These are phyloP conservation scores for Tapirus terrestris DNA, from an alignment of 2,113 vertebrate genomes.

Conservation along the genomic window DNA sequence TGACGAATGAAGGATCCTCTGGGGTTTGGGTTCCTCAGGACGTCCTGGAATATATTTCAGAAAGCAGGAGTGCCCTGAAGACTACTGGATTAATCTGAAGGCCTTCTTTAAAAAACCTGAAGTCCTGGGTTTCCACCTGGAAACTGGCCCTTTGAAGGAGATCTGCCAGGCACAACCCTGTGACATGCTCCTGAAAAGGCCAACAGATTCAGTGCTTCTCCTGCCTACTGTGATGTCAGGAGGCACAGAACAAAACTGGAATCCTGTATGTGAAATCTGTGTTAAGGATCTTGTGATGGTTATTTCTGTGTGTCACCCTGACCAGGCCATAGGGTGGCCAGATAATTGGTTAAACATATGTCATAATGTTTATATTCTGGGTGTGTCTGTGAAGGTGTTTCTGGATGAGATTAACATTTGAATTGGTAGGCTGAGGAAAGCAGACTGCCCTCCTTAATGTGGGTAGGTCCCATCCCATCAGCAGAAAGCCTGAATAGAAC, in stretches of 20 bases:
- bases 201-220: neutral
- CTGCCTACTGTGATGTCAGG: neutral
- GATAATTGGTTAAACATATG: neutral
- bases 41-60: neutral
- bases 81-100: neutral
- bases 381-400: neutral
- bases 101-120: neutral
- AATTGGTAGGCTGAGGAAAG: neutral
- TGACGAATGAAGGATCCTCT: neutral
- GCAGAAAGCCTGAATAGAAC: neutral
- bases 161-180: neutral
- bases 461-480: neutral
- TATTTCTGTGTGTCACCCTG: neutral
- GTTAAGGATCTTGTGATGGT: neutral
- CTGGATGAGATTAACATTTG: neutral
- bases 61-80: neutral
- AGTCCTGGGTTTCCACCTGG: neutral
- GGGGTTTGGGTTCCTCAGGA: neutral
- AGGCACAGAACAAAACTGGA: neutral
- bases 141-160: neutral
- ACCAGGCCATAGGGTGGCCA: neutral
- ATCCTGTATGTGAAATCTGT: neutral
- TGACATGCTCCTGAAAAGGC: neutral
- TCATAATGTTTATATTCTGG: neutral
- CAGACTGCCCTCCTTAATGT: too few relatives aligned